Evolutionary conservation across 2,888 invertebrate species (phyloP).

Genomic region (Ophion ellenae): DNA sequence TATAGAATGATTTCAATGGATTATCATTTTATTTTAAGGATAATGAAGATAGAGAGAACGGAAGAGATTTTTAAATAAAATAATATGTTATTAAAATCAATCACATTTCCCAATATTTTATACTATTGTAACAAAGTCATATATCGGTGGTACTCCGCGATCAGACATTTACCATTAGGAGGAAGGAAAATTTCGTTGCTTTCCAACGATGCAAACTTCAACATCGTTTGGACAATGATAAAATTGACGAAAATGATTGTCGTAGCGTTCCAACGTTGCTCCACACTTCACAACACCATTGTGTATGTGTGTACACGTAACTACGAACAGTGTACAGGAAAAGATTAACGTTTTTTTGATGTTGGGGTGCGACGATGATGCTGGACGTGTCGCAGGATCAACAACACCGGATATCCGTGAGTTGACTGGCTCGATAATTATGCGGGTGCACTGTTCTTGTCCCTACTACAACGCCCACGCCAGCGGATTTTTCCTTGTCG

Average conservation of each 20-base stretch:
- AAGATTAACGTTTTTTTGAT: constrained; percentile 29
- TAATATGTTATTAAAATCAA: too few relatives aligned
- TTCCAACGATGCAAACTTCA: not conserved
- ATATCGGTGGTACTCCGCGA: too few relatives aligned
- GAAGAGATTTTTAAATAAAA: too few relatives aligned
- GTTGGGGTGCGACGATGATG: constrained; percentile 56
- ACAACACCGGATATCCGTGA: constrained; percentile 81
- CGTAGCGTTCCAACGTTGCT: not conserved
- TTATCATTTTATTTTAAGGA: too few relatives aligned
- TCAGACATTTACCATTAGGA: too few relatives aligned
- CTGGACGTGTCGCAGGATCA: constrained; percentile 57
- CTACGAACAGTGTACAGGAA: not conserved
- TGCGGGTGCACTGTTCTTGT: constrained; percentile 77
- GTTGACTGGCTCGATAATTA: constrained; percentile 75
- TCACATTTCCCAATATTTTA: too few relatives aligned
- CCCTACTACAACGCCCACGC: constrained; percentile 62
- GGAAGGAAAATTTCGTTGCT: not conserved
- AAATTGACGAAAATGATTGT: too few relatives aligned
- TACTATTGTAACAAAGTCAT: too few relatives aligned
- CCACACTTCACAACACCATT: not conserved
- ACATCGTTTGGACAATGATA: too few relatives aligned
- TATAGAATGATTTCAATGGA: too few relatives aligned
- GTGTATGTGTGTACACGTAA: not conserved
- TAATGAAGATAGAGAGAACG: too few relatives aligned
- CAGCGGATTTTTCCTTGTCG: constrained; percentile 34